Evolutionary conservation across 2,797 vertebrate genomes (phyloP).

Genomic region (Premnoplex brunnescens): DNA sequence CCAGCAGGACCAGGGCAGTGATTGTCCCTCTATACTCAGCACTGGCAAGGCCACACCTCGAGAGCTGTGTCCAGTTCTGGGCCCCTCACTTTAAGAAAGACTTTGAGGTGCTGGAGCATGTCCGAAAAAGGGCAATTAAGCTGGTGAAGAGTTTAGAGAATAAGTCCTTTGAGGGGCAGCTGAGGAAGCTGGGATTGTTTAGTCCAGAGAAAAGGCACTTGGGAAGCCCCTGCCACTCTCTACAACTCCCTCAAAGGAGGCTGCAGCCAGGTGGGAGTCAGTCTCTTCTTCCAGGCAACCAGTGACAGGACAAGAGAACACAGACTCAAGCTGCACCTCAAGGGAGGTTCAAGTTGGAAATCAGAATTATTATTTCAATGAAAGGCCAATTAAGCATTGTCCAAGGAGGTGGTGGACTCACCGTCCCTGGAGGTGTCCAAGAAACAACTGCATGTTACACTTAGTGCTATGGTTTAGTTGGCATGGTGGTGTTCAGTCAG

Average conservation of each 20-base stretch:
- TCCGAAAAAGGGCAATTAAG: background rate
- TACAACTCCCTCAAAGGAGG: background rate
- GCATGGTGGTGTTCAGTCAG: background rate
- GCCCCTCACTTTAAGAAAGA: background rate
- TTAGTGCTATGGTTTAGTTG: background rate
- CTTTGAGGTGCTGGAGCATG: background rate
- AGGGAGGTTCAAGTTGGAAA: background rate
- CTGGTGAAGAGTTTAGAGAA: background rate
- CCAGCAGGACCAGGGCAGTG: background rate
- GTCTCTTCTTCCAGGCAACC: background rate
- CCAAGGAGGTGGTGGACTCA: background rate
- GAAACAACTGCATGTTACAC: background rate
- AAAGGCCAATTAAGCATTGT: background rate
- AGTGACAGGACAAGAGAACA: background rate
- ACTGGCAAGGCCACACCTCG: background rate
- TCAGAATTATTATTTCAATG: background rate
- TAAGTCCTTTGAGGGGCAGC: background rate
- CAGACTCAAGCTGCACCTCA: background rate
- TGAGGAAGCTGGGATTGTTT: background rate
- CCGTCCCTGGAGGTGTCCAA: background rate
- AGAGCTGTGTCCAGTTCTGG: background rate
- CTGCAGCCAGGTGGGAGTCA: background rate
- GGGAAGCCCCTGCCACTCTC: background rate
- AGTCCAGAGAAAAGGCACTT: background rate
- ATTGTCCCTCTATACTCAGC: background rate